Conservation (phyloP, 2,888 invertebrate species). For the Hypomecis punctinalis region DNA sequence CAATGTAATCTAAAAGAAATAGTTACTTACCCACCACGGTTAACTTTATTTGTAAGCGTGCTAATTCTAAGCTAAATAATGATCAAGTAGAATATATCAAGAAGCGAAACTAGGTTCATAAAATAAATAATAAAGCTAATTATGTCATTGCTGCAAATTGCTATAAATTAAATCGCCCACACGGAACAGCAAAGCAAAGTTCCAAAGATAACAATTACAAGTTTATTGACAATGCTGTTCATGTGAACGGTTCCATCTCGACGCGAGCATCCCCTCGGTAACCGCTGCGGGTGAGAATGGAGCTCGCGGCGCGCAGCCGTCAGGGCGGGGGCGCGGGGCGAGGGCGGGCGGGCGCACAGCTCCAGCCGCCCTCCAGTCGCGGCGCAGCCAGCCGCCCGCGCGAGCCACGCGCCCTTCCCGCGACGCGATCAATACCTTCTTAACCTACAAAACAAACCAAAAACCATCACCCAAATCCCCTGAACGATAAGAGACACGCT, state of each 20-base stretch:
- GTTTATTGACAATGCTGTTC: constrained; percentile 60
- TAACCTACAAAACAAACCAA: constrained; percentile 52
- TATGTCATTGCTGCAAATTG: not conserved
- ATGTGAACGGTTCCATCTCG: constrained; percentile 59
- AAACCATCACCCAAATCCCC: constrained; percentile 38
- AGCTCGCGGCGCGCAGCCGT: constrained; percentile 70
- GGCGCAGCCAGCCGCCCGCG: constrained; percentile 80
- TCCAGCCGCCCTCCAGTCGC: constrained; percentile 72
- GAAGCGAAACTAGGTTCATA: too few relatives aligned
- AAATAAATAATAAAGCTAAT: too few relatives aligned
- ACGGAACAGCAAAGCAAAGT: constrained; percentile 1
- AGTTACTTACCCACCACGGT: too few relatives aligned
- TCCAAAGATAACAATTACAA: constrained; percentile 29
- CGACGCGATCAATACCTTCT: constrained; percentile 71
- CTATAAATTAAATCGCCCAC: constrained; percentile 3
- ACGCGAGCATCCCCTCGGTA: constrained; percentile 56
- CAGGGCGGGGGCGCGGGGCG: constrained; percentile 44
- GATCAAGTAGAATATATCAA: too few relatives aligned
- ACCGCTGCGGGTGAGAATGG: constrained; percentile 66
- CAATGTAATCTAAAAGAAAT: too few relatives aligned
- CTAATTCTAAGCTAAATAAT: too few relatives aligned
- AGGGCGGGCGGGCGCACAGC: constrained; percentile 47
- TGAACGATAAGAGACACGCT: constrained; percentile 1
- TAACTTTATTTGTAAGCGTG: too few relatives aligned
- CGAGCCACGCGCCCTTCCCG: constrained; percentile 61